Evolutionary conservation across 2,797 vertebrate genomes (phyloP).

Genomic region (Danio kyathit): DNA sequence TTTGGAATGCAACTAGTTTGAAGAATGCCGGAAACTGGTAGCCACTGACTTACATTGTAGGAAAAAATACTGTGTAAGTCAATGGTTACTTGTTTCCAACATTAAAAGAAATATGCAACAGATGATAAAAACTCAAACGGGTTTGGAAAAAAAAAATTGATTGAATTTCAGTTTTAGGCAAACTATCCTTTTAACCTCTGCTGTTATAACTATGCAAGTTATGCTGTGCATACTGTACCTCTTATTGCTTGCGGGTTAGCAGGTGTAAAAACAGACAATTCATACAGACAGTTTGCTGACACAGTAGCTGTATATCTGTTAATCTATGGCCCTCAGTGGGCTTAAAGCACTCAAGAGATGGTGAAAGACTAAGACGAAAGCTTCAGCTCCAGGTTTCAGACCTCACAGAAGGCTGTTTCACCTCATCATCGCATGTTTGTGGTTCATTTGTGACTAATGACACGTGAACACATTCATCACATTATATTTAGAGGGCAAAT

Average conservation of each 20-base stretch:
- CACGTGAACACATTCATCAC: constrained; percentile 32
- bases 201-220: too few relatives aligned
- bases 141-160: too few relatives aligned
- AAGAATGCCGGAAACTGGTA: too few relatives aligned
- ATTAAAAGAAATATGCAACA: too few relatives aligned
- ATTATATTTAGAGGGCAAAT: constrained; percentile 17
- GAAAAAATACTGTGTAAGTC: too few relatives aligned
- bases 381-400: constrained; percentile 15
- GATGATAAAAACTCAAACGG: too few relatives aligned
- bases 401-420: constrained; percentile 45
- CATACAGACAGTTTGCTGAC: neutral
- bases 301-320: constrained; percentile 6
- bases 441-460: constrained; percentile 38
- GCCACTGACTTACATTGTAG: too few relatives aligned
- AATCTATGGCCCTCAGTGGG: neutral
- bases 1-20: too few relatives aligned
- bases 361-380: neutral
- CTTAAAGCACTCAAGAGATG: neutral
- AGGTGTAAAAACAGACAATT: constrained; percentile 40
- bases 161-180: too few relatives aligned
- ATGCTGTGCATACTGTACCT: too few relatives aligned
- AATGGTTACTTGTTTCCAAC: too few relatives aligned
- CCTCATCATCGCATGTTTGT: constrained; percentile 33
- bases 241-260: neutral
- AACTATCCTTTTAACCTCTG: too few relatives aligned